Percentiles rank a stretch among this genome's conserved stretches.
These are phyloP conservation scores for Syndactyla subalaris DNA, from an alignment of 2,797 vertebrate genomes.

Conservation along the genomic window DNA sequence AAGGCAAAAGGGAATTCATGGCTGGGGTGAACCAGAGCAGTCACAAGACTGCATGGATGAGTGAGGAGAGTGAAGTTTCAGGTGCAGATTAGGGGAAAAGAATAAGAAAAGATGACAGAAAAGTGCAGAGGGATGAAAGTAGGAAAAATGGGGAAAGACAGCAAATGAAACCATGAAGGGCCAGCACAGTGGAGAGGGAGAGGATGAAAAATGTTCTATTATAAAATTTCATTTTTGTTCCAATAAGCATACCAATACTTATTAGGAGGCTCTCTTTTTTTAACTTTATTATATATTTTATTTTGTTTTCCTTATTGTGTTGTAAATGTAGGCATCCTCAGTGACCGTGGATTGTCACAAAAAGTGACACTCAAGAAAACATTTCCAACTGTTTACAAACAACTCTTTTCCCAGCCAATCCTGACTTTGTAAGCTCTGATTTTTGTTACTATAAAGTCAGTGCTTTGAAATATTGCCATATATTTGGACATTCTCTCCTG, in stretches of 20 bases:
- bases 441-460: not conserved
- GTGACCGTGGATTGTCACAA: not conserved
- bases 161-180: not conserved
- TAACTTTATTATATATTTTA: not conserved
- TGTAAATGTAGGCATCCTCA: not conserved
- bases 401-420: not conserved
- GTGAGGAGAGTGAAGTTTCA: not conserved
- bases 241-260: not conserved
- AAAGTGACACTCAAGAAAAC: not conserved
- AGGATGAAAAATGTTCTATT: not conserved
- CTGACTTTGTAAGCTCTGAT: not conserved
- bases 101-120: not conserved
- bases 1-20: not conserved
- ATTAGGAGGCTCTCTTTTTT: not conserved
- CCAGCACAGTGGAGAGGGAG: not conserved
- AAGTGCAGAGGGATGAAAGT: not conserved
- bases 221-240: not conserved
- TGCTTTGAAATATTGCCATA: not conserved
- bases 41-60: not conserved
- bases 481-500: not conserved
- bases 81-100: not conserved
- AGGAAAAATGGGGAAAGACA: not conserved
- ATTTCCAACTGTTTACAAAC: not conserved
- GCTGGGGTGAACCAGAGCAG: not conserved
- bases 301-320: not conserved